phyloP scores from a whole-genome alignment of 2,888 invertebrate genomes.

The Pachliopta kotzebuea region DNA sequence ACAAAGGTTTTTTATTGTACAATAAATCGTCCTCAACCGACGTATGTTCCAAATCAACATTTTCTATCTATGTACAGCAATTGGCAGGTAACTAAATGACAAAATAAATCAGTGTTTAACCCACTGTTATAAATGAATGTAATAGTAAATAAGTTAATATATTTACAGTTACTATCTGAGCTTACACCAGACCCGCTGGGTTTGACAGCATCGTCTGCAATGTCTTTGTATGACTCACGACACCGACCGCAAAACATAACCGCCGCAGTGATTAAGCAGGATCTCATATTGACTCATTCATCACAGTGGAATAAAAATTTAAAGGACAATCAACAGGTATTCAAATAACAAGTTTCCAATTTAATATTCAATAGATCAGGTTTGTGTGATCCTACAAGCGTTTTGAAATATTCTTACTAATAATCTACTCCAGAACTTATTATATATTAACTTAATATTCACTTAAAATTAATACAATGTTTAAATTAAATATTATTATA shows the following conservation, averaged over 20 bases:
- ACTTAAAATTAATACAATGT: neutral
- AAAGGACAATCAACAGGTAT: conserved; percentile 69
- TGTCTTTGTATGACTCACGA: conserved; percentile 89
- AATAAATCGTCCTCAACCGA: conserved; percentile 95
- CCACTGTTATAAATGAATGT: conserved; percentile 34
- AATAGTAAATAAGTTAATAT: conserved; percentile 48
- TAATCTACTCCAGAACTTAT: neutral
- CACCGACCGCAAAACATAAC: conserved; percentile 83
- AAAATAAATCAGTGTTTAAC: conserved; percentile 7
- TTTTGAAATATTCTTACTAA: neutral
- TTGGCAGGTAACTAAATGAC: conserved; percentile 85
- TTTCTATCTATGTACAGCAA: conserved; percentile 98
- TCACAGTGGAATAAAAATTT: conserved; percentile 79
- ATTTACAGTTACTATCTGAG: conserved; percentile 83
- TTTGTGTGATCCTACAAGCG: neutral
- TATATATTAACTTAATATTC: neutral
- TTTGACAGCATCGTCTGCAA: conserved; percentile 83
- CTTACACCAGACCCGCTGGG: conserved; percentile 84
- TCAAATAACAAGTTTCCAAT: neutral
- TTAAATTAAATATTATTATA: too few relatives aligned
- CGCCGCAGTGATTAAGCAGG: conserved; percentile 81
- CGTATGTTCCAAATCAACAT: conserved; percentile 94
- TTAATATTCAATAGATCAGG: neutral
- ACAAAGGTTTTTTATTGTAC: conserved; percentile 96
- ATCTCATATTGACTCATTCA: conserved; percentile 83